These are phyloP conservation scores for Athalia rosae DNA, from an alignment of 2,888 invertebrate species.

Conservation along the genomic window DNA sequence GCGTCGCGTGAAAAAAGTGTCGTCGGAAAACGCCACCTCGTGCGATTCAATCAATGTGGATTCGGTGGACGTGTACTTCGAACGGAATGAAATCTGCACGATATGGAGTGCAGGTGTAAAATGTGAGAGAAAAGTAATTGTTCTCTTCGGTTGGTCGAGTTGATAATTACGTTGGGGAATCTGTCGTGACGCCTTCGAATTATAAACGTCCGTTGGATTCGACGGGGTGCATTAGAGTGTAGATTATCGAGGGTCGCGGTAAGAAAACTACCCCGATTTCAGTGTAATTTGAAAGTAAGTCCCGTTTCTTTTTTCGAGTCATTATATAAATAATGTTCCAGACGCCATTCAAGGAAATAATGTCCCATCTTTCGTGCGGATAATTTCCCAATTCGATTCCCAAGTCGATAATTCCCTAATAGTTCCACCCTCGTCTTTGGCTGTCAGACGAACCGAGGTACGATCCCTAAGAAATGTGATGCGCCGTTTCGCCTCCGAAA, in stretches of 20 bases:
- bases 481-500: neutral
- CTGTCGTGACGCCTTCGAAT: constrained; percentile 23
- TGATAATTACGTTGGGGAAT: neutral
- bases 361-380: constrained; percentile 53
- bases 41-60: too few species aligned
- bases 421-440: constrained; percentile 61
- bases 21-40: too few species aligned
- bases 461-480: constrained; percentile 41
- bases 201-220: neutral
- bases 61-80: too few species aligned
- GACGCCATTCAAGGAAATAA: constrained; percentile 46
- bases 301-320: constrained; percentile 20
- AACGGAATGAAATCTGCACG: too few species aligned
- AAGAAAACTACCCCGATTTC: neutral
- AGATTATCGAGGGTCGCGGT: too few species aligned
- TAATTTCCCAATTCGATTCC: constrained; percentile 64
- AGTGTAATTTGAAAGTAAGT: constrained; percentile 38
- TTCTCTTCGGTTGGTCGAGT: too few species aligned
- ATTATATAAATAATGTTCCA: constrained; percentile 28
- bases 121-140: too few species aligned
- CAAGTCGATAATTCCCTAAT: constrained; percentile 64
- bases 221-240: too few species aligned
- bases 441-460: constrained; percentile 51
- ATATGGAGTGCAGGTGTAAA: too few species aligned
- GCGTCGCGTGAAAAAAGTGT: too few species aligned